phyloP scores from a whole-genome alignment of 2,113 vertebrate species.

The Oryctolagus cuniculus region mOryCun1.1 NC_091449.1:64104001-64104500 shows the following conservation, averaged over 20 bases:
- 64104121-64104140: too few relatives aligned
- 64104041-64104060: too few relatives aligned
- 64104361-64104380: neutral
- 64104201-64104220: neutral
- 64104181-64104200: too few relatives aligned
- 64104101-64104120: neutral
- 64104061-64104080: neutral
- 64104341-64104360: neutral
- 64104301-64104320: neutral
- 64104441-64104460: neutral
- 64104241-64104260: neutral
- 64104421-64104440: neutral
- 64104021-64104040: neutral
- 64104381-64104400: neutral
- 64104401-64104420: neutral
- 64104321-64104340: neutral
- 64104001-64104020: neutral
- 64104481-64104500: too few relatives aligned
- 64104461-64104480: neutral
- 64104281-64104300: neutral
- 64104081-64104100: too few relatives aligned
- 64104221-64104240: neutral
- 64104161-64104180: too few relatives aligned
- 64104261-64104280: neutral
- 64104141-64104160: too few relatives aligned